These are phyloP conservation scores for Ondatra zibethicus DNA, from an alignment of 2,113 vertebrate species.

Conservation along the genomic window DNA sequence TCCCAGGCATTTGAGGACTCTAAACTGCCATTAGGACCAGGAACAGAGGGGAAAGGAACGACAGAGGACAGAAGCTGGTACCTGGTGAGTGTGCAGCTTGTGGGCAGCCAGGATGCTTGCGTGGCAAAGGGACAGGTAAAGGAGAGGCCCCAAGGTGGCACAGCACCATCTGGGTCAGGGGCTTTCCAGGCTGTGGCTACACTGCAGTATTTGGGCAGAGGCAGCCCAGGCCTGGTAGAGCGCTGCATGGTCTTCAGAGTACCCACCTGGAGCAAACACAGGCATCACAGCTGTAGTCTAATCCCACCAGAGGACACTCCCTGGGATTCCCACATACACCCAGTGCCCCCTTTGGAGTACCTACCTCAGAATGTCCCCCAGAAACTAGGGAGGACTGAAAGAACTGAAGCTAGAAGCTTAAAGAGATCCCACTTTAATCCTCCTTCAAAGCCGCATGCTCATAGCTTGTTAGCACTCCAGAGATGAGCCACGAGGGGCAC, in stretches of 20 bases:
- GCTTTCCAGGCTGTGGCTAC: conserved; percentile 56
- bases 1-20: neutral
- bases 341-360: neutral
- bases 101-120: neutral
- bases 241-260: conserved; percentile 62
- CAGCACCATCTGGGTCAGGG: neutral
- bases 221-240: conserved; percentile 26
- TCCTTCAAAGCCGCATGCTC: neutral
- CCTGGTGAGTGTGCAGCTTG: conserved; percentile 61
- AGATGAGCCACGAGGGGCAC: neutral
- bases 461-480: neutral
- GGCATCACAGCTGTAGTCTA: neutral
- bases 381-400: neutral
- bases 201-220: conserved; percentile 79
- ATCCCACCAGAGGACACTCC: neutral
- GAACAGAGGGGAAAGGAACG: neutral
- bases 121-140: conserved; percentile 51
- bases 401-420: neutral
- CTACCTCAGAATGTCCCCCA: neutral
- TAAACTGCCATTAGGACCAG: neutral
- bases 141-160: neutral
- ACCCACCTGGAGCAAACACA: conserved; percentile 67
- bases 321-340: neutral
- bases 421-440: neutral
- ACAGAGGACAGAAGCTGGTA: conserved; percentile 54